phyloP scores from a whole-genome alignment of 2,113 vertebrate genomes.

The Melanerpes formicivorus region DNA sequence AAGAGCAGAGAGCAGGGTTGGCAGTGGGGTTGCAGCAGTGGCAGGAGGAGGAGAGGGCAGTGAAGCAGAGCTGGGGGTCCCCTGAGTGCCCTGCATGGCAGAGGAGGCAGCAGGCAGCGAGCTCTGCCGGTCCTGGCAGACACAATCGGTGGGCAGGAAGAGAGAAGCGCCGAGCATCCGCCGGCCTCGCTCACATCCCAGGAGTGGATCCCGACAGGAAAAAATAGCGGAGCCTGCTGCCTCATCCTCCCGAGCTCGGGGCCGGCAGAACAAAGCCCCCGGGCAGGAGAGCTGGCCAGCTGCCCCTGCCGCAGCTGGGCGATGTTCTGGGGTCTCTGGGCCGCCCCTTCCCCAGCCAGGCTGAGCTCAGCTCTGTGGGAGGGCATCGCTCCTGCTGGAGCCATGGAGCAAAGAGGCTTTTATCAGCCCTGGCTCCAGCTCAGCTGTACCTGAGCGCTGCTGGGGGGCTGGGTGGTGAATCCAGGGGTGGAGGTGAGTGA shows the following conservation, averaged over 20 bases:
- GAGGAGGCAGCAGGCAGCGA: background rate
- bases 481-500: background rate
- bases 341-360: rapidly evolving
- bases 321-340: background rate
- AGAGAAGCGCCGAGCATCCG: conserved; percentile 23
- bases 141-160: background rate
- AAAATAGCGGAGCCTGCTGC: background rate
- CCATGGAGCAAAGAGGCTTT: background rate
- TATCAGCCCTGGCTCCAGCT: background rate
- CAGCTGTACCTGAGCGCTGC: rapidly evolving
- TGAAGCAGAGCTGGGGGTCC: background rate
- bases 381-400: background rate
- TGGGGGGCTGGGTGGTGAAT: rapidly evolving
- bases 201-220: conserved; percentile 52
- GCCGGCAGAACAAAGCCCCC: conserved; percentile 1
- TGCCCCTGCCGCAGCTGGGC: background rate
- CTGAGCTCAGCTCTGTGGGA: background rate
- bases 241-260: background rate
- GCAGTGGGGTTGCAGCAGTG: background rate
- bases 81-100: rapidly evolving
- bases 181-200: background rate
- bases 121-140: background rate
- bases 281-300: background rate
- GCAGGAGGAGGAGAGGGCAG: background rate
- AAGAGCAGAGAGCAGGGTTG: background rate